These are phyloP conservation scores for Halichoeres trimaculatus DNA, from an alignment of 2,113 vertebrate genomes.

Conservation along the genomic window DNA sequence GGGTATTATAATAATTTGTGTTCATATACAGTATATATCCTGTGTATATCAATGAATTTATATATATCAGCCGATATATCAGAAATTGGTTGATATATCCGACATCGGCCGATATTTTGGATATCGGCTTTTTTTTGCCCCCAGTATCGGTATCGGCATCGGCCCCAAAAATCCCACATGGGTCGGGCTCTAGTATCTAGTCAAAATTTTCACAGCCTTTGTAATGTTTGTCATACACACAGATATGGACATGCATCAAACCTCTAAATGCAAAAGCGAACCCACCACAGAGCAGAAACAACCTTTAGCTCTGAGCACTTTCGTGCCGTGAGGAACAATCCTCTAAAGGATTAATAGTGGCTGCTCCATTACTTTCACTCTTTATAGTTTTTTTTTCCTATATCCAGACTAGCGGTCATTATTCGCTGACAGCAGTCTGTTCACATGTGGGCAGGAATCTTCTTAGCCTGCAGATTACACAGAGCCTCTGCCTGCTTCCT, in stretches of 20 bases:
- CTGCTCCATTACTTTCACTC: conserved; percentile 42
- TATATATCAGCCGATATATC: no score
- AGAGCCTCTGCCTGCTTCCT: conserved; percentile 10
- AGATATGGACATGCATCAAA: neutral
- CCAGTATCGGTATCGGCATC: no score
- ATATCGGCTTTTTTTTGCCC: no score
- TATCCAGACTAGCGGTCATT: conserved; percentile 63
- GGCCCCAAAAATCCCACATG: no score
- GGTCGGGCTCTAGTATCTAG: neutral
- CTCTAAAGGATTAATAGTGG: conserved; percentile 63
- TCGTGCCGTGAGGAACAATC: conserved; percentile 44
- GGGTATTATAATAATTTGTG: no score
- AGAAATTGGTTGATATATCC: no score
- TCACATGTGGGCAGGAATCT: conserved; percentile 57
- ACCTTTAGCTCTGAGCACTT: conserved; percentile 20
- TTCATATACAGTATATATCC: no score
- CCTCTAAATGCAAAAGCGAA: conserved; percentile 1
- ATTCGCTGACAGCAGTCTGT: conserved; percentile 60
- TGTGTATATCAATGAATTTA: no score
- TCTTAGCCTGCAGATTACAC: conserved; percentile 66
- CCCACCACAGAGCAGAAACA: conserved; percentile 2
- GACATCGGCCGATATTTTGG: no score
- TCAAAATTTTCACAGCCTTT: conserved; percentile 1
- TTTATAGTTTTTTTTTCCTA: conserved; percentile 34
- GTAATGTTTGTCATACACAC: neutral